Evolutionary conservation across 2,113 vertebrate species (phyloP).

Genomic region (Raja brachyura): DNA sequence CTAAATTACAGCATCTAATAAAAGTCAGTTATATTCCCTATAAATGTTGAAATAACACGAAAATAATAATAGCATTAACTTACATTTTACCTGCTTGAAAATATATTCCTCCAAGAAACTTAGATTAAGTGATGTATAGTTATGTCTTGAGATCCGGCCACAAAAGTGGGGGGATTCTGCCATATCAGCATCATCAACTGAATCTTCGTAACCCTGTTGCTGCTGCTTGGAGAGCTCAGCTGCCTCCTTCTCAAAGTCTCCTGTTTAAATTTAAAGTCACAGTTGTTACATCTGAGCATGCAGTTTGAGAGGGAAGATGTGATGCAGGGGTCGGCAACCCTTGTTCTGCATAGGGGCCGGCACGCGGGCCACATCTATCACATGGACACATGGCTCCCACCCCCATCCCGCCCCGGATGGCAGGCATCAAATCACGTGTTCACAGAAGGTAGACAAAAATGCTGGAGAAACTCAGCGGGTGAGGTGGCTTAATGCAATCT

Average conservation of each 20-base stretch:
- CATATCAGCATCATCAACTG: background rate
- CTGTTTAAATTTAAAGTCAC: slow-evolving; percentile 39
- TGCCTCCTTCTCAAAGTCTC: slow-evolving; percentile 46
- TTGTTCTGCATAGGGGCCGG: too few species aligned
- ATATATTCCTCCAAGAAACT: slow-evolving; percentile 44
- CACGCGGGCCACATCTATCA: too few species aligned
- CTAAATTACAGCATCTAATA: background rate
- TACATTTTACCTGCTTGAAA: slow-evolving; percentile 43
- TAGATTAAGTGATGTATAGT: slow-evolving; percentile 40
- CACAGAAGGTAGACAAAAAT: too few species aligned
- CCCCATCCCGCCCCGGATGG: too few species aligned
- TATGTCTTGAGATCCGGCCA: background rate
- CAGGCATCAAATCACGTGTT: too few species aligned
- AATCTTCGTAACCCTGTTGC: background rate
- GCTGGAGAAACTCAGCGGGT: too few species aligned
- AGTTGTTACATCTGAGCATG: background rate
- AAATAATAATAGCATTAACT: background rate
- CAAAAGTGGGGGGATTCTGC: background rate
- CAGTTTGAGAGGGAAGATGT: background rate
- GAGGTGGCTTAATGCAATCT: too few species aligned
- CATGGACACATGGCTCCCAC: too few species aligned
- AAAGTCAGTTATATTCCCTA: background rate
- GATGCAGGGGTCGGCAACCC: too few species aligned
- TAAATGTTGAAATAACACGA: background rate
- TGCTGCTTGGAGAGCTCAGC: slow-evolving; percentile 6